Conservation (phyloP, 2,797 vertebrate species). For the Oryzias sinensis region DNA sequence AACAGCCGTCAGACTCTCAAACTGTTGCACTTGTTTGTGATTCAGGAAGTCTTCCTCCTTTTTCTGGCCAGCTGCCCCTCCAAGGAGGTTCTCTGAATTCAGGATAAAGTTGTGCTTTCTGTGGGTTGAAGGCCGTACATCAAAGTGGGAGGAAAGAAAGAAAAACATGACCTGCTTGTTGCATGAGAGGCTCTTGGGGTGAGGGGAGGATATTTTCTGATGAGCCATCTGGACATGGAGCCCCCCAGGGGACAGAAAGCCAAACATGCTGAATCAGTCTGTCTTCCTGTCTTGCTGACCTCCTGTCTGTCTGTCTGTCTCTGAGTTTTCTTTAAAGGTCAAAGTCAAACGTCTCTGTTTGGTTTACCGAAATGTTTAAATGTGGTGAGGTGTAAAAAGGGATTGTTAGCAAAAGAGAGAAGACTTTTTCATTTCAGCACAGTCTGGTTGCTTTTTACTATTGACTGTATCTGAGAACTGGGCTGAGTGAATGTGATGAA, state of each 20-base stretch:
- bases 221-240: slow-evolving; percentile 74
- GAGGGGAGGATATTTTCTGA: slow-evolving; percentile 56
- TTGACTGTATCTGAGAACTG: no score
- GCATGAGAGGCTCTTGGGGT: slow-evolving; percentile 47
- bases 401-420: no score
- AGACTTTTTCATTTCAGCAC: no score
- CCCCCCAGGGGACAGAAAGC: slow-evolving; percentile 54
- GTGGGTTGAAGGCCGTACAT: slow-evolving; percentile 31
- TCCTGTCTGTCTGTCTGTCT: slow-evolving; percentile 6
- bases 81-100: no score
- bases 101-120: slow-evolving; percentile 8
- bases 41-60: no score
- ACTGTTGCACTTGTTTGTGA: slow-evolving; percentile 12
- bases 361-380: no score
- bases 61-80: no score
- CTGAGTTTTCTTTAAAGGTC: no score
- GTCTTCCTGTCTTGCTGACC: slow-evolving; percentile 5
- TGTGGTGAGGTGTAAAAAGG: no score
- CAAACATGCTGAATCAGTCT: slow-evolving; percentile 49
- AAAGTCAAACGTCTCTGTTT: no score
- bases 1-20: slow-evolving; percentile 1
- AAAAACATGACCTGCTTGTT: slow-evolving; percentile 43
- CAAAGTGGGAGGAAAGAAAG: slow-evolving; percentile 24
- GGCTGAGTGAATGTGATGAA: no score
- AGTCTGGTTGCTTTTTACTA: no score